Evolutionary conservation across 2,113 vertebrate genomes (phyloP), one percentile per base, ranked within the genome.

Genomic region (Cebidichthys violaceus): DNA sequence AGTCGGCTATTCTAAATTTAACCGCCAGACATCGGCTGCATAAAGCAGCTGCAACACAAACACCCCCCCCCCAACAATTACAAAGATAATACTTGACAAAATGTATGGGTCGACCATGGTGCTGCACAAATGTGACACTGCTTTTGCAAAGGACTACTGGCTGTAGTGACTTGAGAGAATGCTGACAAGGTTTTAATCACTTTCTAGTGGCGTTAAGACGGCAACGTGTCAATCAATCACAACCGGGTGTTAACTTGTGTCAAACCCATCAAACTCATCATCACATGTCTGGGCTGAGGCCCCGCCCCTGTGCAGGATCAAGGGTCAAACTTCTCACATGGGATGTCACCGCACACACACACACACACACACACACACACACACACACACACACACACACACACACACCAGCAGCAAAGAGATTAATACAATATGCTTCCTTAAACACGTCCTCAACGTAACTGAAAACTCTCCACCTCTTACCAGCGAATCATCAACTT

Each of bases 401-500:
- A 24, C 11, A 31, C 43, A 54, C 33, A 43, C 45, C 7, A 35
- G 13, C 29, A 77, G 20, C 29, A 77, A 17, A 45, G 18, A 39
- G 3, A 79, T 41, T 24, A 67, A 39, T 55, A 68, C 15, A 0
- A 43, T 4, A 75, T 18, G 41, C 37, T 52, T 69, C 29, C 8
- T 64, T 20, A 54, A 61, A 72, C 39, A 75, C 27, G 31, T 75
- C 14, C 6, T 59, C 6, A 11, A 14, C 45, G 4, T 27, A 66
- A 31, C 37, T 77, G 35, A 75, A 70, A 15, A 57, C 0, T 65
- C 37, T 45, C 20, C 33, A 13, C 29, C 10, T 86, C 94, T 95
- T 93, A 95, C 93, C 94, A 84, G 57, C 27, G 24, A 85, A 64
- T 90, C 83, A 55, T 90, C 89, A 35, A 13, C 18, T n/a, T 83